A percentile compares a stretch with the other conserved stretches of the same genome.
Evolutionary conservation across 2,113 vertebrate species (phyloP).

Genomic region (Brevimyrus niger): DNA sequence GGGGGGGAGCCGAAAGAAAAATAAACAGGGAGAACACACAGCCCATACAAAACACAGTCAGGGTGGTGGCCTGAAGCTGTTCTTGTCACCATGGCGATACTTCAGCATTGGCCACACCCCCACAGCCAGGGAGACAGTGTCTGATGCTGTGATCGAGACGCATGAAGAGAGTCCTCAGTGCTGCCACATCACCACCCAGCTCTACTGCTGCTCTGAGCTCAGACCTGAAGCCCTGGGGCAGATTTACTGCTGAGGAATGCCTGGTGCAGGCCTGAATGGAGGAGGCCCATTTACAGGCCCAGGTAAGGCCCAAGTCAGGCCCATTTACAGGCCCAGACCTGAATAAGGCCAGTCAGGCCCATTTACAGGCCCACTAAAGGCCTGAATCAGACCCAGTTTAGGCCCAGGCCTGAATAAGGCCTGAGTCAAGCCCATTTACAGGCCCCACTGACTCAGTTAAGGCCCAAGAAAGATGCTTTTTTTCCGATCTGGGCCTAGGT

Average conservation of each 20-base stretch:
- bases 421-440: no score
- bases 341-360: no score
- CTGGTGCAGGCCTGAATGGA: background rate
- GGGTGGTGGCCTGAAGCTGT: constrained; percentile 38
- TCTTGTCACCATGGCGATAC: constrained; percentile 46
- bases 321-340: background rate
- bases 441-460: no score
- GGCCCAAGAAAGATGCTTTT: no score
- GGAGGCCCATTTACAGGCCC: background rate
- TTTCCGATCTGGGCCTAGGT: no score
- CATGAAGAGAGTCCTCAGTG: background rate
- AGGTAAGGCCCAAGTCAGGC: background rate
- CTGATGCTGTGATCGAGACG: constrained; percentile 35
- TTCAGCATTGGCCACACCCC: constrained; percentile 35
- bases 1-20: background rate
- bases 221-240: background rate
- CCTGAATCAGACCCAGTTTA: background rate
- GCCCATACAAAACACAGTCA: constrained; percentile 35
- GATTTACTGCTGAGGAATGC: background rate
- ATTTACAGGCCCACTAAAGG: background rate
- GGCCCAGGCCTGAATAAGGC: no score
- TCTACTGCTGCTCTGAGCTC: background rate
- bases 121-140: constrained; percentile 42
- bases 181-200: background rate
- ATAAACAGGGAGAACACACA: background rate